These are phyloP conservation scores for Drosophila tanythrix DNA, from an alignment of 2,888 invertebrate genomes.

Conservation along the genomic window DNA sequence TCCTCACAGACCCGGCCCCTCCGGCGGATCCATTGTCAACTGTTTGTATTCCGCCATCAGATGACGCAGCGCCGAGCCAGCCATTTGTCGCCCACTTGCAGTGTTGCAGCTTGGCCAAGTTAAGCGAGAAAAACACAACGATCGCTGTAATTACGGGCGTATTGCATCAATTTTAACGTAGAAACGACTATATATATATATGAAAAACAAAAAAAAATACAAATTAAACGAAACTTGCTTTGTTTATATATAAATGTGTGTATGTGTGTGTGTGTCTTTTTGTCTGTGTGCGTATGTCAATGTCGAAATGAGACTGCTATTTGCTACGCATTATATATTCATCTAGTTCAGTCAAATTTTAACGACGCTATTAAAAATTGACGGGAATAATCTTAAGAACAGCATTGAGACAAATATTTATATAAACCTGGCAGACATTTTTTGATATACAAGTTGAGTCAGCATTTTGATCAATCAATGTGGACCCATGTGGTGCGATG, in stretches of 20 bases:
- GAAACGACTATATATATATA: conserved; percentile 2
- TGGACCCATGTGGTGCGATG: conserved; percentile 16
- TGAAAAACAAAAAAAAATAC: conserved; percentile 10
- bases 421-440: conserved; percentile 9
- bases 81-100: conserved; percentile 86
- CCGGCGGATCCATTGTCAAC: conserved; percentile 97
- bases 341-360: background rate
- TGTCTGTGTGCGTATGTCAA: conserved; percentile 55
- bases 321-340: background rate
- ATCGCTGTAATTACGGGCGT: conserved; percentile 34
- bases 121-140: conserved; percentile 42
- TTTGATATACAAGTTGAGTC: conserved; percentile 29
- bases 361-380: conserved; percentile 15
- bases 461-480: conserved; percentile 16
- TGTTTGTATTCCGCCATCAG: conserved; percentile 97
- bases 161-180: conserved; percentile 33
- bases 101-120: conserved; percentile 54
- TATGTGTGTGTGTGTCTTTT: conserved; percentile 43
- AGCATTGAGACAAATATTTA: background rate
- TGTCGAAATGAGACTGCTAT: conserved; percentile 54
- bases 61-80: conserved; percentile 92
- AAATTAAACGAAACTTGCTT: conserved; percentile 24
- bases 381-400: background rate
- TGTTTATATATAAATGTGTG: background rate
- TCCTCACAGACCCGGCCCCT: conserved; percentile 99